Base-by-base conservation (phyloP, 53 echinoderm and acorn worm genomes). In the Stichopus horrens region DNA sequence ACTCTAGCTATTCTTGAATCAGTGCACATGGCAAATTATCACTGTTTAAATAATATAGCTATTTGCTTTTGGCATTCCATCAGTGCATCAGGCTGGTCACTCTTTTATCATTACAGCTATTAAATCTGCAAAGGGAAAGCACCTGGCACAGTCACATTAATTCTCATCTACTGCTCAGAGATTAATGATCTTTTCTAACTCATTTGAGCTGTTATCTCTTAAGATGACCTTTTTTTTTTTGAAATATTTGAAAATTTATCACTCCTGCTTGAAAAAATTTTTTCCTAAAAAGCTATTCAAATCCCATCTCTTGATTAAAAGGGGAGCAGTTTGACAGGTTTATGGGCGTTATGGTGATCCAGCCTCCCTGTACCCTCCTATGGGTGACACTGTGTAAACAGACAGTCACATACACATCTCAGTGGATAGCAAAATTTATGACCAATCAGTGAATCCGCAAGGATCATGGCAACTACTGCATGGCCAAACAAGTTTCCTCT, bases 291-390 rank as follows among this genome's bases (percentile, higher is more conserved):
- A 71, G 71, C 71, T 71, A 20, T 71, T 71, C 71, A 71, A 71
- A 71, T 71, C 71, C 71, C 71, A 81, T 81, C 81, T 81, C 81
- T 57, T 81, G 81, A 81, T 81, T 81, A 81, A 58, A 81, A 81
- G 81, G 58, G 18, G 58, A 7, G 53, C 52, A 81, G 18, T 18
- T 71, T 71, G 71, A 18, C 71, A 71, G 71, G 16, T 71, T 71
- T 71, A 18, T 13, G 71, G 7, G 14, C 71, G 14, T 18, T 18
- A 71, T 5, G 71, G 71, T 18, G 4, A 21, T 13, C 71, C 71
- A 71, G n/a, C 71, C 18, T 20, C 71, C 18, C 18, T 13, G 71
- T 18, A n/a, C 4, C 16, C n/a, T 71, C 19, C 71, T 20, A 71
- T 18, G 71, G 71, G 71, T 71, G 71, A 71, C 71, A 71, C 16